Conservation (phyloP, 1,140 invertebrate genomes). For the Solen grandis region DNA sequence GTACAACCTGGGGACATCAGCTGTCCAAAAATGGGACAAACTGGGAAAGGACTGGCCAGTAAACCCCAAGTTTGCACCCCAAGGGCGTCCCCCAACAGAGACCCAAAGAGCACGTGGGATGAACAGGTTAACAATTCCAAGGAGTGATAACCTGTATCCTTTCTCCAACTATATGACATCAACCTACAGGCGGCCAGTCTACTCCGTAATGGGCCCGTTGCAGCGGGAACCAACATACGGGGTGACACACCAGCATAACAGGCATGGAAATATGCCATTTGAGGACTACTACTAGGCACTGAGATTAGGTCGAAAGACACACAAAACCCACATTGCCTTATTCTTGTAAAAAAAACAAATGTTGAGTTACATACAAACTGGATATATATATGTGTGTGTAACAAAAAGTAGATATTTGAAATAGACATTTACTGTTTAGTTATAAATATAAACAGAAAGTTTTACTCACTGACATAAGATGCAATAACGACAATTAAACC, state of each 20-base stretch:
- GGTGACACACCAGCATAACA: slow-evolving; percentile 76
- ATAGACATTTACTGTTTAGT: no score
- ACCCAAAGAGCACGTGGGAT: slow-evolving; percentile 71
- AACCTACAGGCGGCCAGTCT: slow-evolving; percentile 74
- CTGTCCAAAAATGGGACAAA: slow-evolving; percentile 68
- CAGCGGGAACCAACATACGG: slow-evolving; percentile 72
- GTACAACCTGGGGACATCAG: slow-evolving; percentile 69
- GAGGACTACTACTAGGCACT: slow-evolving; percentile 77
- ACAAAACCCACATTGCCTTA: no score
- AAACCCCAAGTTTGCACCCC: slow-evolving; percentile 44
- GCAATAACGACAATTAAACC: no score
- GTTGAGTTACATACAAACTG: no score
- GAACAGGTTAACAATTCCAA: slow-evolving; percentile 66
- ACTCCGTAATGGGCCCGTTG: slow-evolving; percentile 74
- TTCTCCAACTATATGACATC: slow-evolving; percentile 78
- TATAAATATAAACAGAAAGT: no score
- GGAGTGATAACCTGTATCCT: slow-evolving; percentile 73
- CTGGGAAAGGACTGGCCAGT: slow-evolving; percentile 76
- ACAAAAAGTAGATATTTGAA: no score
- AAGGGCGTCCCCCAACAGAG: slow-evolving; percentile 69
- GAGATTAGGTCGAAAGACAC: no score
- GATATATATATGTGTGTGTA: no score
- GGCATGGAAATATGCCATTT: slow-evolving; percentile 78
- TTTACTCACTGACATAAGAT: no score
- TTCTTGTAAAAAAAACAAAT: no score